Conservation (phyloP, 2,888 invertebrate species). For the Poecilus cupreus region DNA sequence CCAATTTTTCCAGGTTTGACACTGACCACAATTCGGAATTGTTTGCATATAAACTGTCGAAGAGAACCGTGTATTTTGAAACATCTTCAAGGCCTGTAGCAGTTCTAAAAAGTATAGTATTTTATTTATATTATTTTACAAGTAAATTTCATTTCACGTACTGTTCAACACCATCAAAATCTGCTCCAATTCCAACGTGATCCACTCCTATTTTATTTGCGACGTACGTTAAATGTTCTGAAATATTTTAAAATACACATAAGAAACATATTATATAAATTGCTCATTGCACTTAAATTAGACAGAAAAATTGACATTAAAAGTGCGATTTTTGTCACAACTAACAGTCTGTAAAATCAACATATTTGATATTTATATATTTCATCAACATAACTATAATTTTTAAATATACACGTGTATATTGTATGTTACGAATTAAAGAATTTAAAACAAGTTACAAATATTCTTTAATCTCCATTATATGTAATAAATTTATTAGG, state of each 20-base stretch:
- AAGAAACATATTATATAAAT: no score
- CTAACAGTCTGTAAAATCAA: no score
- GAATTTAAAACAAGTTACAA: no score
- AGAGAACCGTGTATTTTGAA: slow-evolving; percentile 81
- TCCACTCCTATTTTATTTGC: slow-evolving; percentile 73
- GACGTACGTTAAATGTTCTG: slow-evolving; percentile 75
- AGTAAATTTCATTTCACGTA: slow-evolving; percentile 65
- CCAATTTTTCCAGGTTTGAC: slow-evolving; percentile 73
- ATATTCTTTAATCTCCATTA: no score
- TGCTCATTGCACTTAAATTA: no score
- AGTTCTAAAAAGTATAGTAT: slow-evolving; percentile 72
- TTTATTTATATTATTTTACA: slow-evolving; percentile 61
- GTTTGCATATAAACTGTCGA: slow-evolving; percentile 69
- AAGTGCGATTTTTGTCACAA: no score
- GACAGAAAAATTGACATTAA: no score
- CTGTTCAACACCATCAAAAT: slow-evolving; percentile 73
- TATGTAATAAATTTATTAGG: no score
- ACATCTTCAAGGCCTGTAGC: slow-evolving; percentile 82
- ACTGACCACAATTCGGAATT: slow-evolving; percentile 70
- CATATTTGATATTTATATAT: no score
- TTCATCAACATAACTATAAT: no score
- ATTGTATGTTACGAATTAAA: no score
- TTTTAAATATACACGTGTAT: no score
- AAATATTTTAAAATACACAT: slow-evolving; percentile 63
- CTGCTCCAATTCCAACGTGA: slow-evolving; percentile 75